Conservation (phyloP, 2,113 vertebrate species). For the Urocitellus parryii region DNA sequence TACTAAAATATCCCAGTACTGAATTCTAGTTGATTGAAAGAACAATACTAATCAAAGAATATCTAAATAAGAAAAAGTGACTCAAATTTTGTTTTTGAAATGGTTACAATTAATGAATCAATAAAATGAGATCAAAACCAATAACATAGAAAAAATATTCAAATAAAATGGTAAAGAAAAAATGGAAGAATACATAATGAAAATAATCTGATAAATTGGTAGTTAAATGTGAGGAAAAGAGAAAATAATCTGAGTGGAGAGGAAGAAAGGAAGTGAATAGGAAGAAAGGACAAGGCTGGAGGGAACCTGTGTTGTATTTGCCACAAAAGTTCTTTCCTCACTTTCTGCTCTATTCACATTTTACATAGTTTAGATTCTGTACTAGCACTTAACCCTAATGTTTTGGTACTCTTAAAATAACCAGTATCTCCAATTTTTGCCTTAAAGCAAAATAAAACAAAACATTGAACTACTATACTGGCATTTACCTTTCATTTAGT, state of each 20-base stretch:
- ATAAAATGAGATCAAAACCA: neutral
- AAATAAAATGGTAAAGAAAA: slow-evolving; percentile 10
- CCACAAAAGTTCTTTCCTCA: neutral
- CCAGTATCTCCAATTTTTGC: neutral
- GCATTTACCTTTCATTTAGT: neutral
- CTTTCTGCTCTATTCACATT: neutral
- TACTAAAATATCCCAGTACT: neutral
- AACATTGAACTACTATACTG: neutral
- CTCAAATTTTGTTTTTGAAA: neutral
- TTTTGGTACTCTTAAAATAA: neutral
- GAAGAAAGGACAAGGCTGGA: neutral
- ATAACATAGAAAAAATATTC: neutral
- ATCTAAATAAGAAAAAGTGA: no score
- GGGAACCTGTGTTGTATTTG: neutral
- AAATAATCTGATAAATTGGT: neutral
- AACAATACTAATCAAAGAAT: neutral
- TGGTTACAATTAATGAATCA: neutral
- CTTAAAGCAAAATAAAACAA: neutral
- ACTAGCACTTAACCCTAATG: neutral
- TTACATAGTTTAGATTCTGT: neutral
- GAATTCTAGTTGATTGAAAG: neutral
- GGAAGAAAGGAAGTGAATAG: neutral
- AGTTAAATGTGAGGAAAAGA: neutral
- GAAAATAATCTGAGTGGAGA: neutral
- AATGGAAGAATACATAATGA: neutral